Conservation (phyloP, 2,797 vertebrate genomes). For the Mormyrops attenuatus region DNA sequence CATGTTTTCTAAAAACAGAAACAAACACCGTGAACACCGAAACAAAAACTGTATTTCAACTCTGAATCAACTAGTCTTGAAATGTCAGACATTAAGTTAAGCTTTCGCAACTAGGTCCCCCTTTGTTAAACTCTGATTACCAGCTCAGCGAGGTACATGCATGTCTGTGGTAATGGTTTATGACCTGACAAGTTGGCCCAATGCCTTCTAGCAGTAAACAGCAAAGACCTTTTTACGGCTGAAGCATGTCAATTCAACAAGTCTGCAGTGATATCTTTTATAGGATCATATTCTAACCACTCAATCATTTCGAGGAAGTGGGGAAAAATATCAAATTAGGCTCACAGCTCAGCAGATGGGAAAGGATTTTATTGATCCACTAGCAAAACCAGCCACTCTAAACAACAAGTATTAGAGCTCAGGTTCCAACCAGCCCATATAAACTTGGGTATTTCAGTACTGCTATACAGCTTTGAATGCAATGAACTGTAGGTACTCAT, state of each 20-base stretch:
- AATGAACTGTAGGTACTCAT: not conserved
- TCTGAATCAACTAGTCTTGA: not conserved
- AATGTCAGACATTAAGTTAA: conserved; percentile 16
- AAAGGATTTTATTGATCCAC: not conserved
- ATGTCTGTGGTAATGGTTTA: not conserved
- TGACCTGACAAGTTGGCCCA: not conserved
- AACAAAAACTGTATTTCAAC: not conserved
- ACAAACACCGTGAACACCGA: not conserved
- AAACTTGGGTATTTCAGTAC: not conserved
- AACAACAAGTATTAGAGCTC: not conserved
- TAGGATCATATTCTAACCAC: not conserved
- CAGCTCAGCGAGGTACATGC: not conserved
- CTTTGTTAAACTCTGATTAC: not conserved
- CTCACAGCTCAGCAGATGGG: not conserved
- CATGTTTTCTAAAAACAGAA: not conserved
- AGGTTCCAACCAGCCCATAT: not conserved
- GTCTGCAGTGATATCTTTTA: not conserved
- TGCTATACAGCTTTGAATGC: not conserved
- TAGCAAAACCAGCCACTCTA: not conserved
- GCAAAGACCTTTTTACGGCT: not conserved
- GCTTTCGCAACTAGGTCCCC: conserved; percentile 4
- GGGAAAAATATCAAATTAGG: not conserved
- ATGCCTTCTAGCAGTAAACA: not conserved
- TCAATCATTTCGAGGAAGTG: not conserved
- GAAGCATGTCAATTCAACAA: not conserved